Evolutionary conservation across 2,797 vertebrate genomes (phyloP), one percentile per base, ranked within the genome.

Genomic region (Poecilia picta): DNA sequence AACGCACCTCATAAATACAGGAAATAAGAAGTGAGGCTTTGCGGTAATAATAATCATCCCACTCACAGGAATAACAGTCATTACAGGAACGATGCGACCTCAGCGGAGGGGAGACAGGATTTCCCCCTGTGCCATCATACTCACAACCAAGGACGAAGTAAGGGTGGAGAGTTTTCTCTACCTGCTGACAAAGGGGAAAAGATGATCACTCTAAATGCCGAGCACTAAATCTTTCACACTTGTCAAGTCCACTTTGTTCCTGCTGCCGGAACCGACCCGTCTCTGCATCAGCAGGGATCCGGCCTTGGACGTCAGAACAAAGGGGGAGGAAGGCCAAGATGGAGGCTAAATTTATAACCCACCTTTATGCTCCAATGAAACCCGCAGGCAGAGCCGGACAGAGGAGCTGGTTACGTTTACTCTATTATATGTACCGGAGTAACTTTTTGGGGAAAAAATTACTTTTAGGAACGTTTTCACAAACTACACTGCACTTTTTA

Each of bases 201-300:
- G 93, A 93, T 94, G 92, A 95, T 94, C 92, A 89, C 93, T 94
- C 89, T 93, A 93, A 95, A 95, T 88, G 94, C 89, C 88, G 83
- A 16, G 87, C 92, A 91, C 91, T 95, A 94, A 95, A 95, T 95
- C 94, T 95, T 95, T 94, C 95, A 94, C 94, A 94, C 93, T 93
- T 95, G 93, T 95, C 94, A 93, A 92, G 91, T 93, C 91, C 91
- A 92, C 91, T 95, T 94, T 94, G 93, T 94, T 92, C 86, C 88
- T 74, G 83, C 86, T 74, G 89, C 90, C 88, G 89, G 88, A 87
- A 86, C 76, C 91, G 93, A 93, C 92, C 93, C 91, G 87, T 84
- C 91, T 88, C 86, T 86, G 89, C 88, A 85, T 92, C 91, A 90
- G 84, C 83, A 0, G 90, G 92, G 91, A 92, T 86, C 85, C 81